Percentiles rank a stretch among this genome's conserved stretches.
phyloP scores from a whole-genome alignment of 2,888 invertebrate genomes.

The Altica lythri region DNA sequence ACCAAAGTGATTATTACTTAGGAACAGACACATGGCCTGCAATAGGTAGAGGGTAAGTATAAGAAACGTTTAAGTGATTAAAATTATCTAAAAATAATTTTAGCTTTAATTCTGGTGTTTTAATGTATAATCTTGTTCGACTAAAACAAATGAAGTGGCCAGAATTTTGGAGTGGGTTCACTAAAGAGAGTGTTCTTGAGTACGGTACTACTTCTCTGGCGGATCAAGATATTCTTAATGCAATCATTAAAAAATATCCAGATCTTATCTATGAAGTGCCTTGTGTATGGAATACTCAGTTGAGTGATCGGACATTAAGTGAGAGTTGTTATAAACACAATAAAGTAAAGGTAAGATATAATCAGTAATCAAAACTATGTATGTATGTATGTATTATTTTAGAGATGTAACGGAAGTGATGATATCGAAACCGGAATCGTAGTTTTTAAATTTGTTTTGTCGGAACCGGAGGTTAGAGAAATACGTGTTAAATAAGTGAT shows the following conservation, averaged over 20 bases:
- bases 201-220: slow-evolving; percentile 76
- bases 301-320: slow-evolving; percentile 81
- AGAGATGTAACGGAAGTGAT: too few species aligned
- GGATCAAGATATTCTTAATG: slow-evolving; percentile 91
- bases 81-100: too few species aligned
- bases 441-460: too few species aligned
- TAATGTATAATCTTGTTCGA: slow-evolving; percentile 75
- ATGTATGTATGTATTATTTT: too few species aligned
- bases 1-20: slow-evolving; percentile 90
- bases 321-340: slow-evolving; percentile 76
- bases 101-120: slow-evolving; percentile 79
- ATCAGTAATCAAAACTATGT: too few species aligned
- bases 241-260: slow-evolving; percentile 78
- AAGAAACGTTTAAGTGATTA: too few species aligned
- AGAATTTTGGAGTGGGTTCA: slow-evolving; percentile 74
- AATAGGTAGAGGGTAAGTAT: slow-evolving; percentile 68
- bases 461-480: too few species aligned
- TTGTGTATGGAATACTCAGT: slow-evolving; percentile 90
- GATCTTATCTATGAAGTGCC: slow-evolving; percentile 75
- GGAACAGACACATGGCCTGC: slow-evolving; percentile 85
- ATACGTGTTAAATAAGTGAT: too few species aligned
- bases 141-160: slow-evolving; percentile 75
- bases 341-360: slow-evolving; percentile 72
- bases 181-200: slow-evolving; percentile 72
- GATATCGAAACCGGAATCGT: too few species aligned